Base-by-base conservation (phyloP, 2,113 vertebrate species). In the Candoia aspera region DNA sequence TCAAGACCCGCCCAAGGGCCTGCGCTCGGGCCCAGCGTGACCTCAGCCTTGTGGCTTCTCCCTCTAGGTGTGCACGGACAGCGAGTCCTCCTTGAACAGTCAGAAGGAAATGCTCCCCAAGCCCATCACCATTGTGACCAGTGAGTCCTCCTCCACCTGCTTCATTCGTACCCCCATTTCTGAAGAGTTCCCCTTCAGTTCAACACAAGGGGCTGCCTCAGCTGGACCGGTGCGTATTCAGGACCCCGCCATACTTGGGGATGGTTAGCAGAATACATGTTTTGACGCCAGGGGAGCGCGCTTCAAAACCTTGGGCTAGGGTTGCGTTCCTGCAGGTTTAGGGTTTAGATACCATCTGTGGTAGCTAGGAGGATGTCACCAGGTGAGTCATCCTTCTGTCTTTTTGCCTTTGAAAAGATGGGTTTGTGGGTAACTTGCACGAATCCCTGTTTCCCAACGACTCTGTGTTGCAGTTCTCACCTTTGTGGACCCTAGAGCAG, bases 51-150 rank as follows among this genome's bases (percentile, higher is more conserved):
- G 55, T n/a, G 23, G 10, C 33, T 73, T 73, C 33, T 17, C 5
- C 84, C 37, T 55, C 24, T 96, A 99, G 98, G 98, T 98, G 96
- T 98, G 98, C 21, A 95, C 96, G 95, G 98, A 98, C 96, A 99
- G 98, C 91, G 98, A 99, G 96, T 99, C 98, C 57, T 99, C 98
- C 37, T 98, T 98, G 93, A 98, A 96, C 93, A 98, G 98, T 97
- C 98, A 96, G 95, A 98, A 99, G 96, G 98, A 98, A 97, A 98
- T 98, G 96, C 97, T 98, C 93, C 98, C 98, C 89, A 97, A 98
- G 93, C 97, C 97, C 84, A 96, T 98, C 95, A 98, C 98, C 96
- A 98, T 99, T 57, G 96, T 98, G 93, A 99, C 98, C 3, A 97
- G 98, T 64, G 98, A 99, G 97, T 99, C 98, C 13, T 98, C 98